These are phyloP conservation scores for Archocentrus centrarchus DNA, from an alignment of 2,113 vertebrate species.

Conservation along the genomic window DNA sequence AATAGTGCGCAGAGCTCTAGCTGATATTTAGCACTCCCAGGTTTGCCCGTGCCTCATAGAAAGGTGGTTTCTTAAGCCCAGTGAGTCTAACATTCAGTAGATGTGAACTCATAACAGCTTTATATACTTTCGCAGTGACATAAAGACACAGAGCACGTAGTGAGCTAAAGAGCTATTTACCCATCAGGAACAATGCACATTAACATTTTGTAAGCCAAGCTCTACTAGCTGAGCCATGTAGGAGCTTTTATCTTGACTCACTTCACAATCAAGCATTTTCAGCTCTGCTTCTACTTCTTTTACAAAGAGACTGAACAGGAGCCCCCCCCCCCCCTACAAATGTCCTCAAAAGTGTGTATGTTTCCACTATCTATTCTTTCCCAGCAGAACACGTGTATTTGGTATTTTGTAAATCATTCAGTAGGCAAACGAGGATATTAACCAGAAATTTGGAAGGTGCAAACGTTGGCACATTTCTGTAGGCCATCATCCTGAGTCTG, in stretches of 20 bases:
- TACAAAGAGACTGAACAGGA: not conserved
- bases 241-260: slow-evolving; percentile 8
- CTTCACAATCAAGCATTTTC: not conserved
- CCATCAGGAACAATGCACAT: slow-evolving; percentile 4
- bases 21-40: not conserved
- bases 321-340: not conserved
- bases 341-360: not conserved
- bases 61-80: not conserved
- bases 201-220: not conserved
- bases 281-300: not conserved
- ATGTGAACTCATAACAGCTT: not conserved
- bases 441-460: not conserved
- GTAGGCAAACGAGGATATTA: not conserved
- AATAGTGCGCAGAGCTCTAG: not conserved
- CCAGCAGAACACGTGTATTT: not conserved
- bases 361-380: slow-evolving; percentile 9
- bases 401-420: slow-evolving; percentile 4
- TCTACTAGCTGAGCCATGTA: not conserved
- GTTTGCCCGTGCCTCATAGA: not conserved
- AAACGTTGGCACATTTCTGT: not conserved
- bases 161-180: not conserved
- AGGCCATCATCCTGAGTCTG: slow-evolving; percentile 27
- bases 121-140: not conserved
- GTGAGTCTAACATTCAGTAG: not conserved
- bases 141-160: not conserved